Base-by-base conservation (phyloP, 2,888 invertebrate species). In the Ophion slaviceki region DNA sequence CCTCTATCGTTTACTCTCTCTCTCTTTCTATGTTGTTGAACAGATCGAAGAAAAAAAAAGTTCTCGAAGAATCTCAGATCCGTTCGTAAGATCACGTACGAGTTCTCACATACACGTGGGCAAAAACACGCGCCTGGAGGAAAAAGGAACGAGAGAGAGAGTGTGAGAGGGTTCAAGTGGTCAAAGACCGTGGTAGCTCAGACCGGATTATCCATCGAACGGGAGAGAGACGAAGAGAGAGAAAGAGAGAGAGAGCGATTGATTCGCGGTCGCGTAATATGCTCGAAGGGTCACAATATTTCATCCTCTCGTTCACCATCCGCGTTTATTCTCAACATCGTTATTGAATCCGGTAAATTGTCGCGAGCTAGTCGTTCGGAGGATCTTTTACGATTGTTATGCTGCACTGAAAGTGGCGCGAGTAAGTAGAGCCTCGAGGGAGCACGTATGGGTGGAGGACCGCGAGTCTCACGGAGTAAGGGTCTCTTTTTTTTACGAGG, bases 171-270 rank as follows among this genome's bases (percentile, higher is more conserved):
- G 77, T 71, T 80, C 80, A 64, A 74, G 86, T 84, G 83, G 74
- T 83, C 72, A 77, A 86, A 77, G 81, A 86, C 78, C 80, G 80
- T 66, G 53, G 40, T 45, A 72, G 85, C 72, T 82, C 82, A 76
- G 76, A 76, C 82, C 70, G 82, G 76, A 81, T 81, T 57, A 81
- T 81, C 62, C 75, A 62, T 61, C 47, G 45, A 62, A 74, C 32
- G 45, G 74, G 45, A 59, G 59, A 62, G 71, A 77, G 53, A 32
- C 3, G 28, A 47, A 47, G 66, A 64, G 53, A 14, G 64, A 80
- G 32, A 62, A 3, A 62, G 36, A 64, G 70, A 64, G 36, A 64
- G 57, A 80, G 64, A 66, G 53, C 20, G 53, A 64, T 62, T 47
- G 72, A 72, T 78, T 75, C 61, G 36, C 53, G 68, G 66, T 76